These are phyloP conservation scores for Danionella dracula DNA, from an alignment of 2,797 vertebrate genomes.

Conservation along the genomic window DNA sequence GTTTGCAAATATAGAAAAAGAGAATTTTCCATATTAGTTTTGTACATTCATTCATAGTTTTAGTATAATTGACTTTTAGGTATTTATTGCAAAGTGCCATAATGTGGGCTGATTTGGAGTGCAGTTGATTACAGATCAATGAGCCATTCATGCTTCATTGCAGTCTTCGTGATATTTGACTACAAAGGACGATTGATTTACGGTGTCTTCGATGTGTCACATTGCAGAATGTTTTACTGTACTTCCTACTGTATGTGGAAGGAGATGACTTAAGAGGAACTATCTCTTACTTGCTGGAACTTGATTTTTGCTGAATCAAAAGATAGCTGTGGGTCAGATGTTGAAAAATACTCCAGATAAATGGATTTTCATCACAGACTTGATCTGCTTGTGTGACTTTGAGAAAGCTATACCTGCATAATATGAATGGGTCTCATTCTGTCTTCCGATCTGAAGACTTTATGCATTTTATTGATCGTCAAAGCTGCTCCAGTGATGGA, in stretches of 20 bases:
- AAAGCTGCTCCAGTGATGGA: constrained; percentile 2
- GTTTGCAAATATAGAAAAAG: no score
- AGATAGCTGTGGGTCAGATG: not conserved
- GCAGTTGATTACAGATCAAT: constrained; percentile 33
- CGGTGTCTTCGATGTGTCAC: not conserved
- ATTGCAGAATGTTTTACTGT: not conserved
- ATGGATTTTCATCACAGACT: constrained; percentile 15
- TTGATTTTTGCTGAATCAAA: constrained; percentile 5
- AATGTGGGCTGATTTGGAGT: constrained; percentile 11
- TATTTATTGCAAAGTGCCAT: not conserved
- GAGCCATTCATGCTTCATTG: not conserved
- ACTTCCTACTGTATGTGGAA: not conserved
- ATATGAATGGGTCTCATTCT: not conserved
- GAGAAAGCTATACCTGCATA: not conserved
- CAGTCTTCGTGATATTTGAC: constrained; percentile 24
- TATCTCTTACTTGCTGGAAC: no score
- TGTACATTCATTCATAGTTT: no score
- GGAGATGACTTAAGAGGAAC: not conserved
- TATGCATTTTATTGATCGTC: constrained; percentile 9
- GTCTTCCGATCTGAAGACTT: constrained; percentile 4
- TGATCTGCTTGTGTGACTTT: constrained; percentile 18
- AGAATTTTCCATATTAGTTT: no score
- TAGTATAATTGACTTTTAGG: no score
- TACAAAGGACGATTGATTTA: not conserved
- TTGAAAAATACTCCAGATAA: not conserved